Evolutionary conservation across 2,888 invertebrate species (phyloP).

Genomic region (Hoplodrina blanda): DNA sequence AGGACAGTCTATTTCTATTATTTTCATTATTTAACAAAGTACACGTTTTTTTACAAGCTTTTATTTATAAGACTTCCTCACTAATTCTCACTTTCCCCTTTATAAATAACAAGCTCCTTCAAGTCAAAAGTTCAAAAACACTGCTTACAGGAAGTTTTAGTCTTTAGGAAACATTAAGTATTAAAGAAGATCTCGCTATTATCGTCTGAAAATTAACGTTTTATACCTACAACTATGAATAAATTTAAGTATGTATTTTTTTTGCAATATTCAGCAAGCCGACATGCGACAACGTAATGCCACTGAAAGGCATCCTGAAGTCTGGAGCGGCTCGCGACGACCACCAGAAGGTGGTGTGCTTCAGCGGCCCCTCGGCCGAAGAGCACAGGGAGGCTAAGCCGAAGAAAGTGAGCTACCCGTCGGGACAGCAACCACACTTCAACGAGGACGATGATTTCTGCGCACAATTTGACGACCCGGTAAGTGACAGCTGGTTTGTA

Average conservation of each 20-base stretch:
- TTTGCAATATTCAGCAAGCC: slow-evolving; percentile 75
- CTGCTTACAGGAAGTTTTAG: too few species aligned
- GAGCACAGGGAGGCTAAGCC: slow-evolving; percentile 70
- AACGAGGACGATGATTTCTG: slow-evolving; percentile 81
- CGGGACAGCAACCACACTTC: slow-evolving; percentile 80
- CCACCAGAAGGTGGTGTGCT: slow-evolving; percentile 88
- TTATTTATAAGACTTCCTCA: too few species aligned
- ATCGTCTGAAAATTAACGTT: too few species aligned
- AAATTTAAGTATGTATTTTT: slow-evolving; percentile 9
- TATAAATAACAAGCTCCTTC: too few species aligned
- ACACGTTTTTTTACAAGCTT: not conserved
- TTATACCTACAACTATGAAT: not conserved
- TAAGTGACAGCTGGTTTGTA: slow-evolving; percentile 51
- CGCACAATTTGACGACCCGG: slow-evolving; percentile 76
- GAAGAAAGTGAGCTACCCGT: slow-evolving; percentile 67
- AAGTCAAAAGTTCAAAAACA: not conserved
- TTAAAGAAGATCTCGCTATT: too few species aligned
- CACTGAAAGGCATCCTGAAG: slow-evolving; percentile 85
- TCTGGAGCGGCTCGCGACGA: slow-evolving; percentile 83
- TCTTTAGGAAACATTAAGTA: too few species aligned
- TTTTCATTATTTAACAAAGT: not conserved
- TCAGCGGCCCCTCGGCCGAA: slow-evolving; percentile 83
- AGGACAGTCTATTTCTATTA: too few species aligned
- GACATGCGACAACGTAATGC: slow-evolving; percentile 77
- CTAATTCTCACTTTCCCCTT: not conserved